Percentiles rank a stretch among this genome's conserved stretches.
Conservation (phyloP, 2,888 invertebrate species). For the Sphecodes monilicornis region DNA sequence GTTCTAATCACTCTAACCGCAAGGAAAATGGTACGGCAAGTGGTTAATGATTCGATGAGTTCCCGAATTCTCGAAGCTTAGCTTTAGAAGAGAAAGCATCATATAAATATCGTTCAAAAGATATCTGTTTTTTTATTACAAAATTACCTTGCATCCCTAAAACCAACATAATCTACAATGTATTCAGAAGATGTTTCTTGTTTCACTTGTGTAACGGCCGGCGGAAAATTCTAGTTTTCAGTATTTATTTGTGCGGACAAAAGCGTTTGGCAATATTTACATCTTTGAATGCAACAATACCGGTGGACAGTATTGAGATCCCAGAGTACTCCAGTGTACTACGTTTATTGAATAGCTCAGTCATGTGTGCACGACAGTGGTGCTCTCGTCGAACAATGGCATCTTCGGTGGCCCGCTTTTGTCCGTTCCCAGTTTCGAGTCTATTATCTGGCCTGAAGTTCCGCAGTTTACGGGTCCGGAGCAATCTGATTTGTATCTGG, state of each 20-base stretch:
- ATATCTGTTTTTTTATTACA: no score
- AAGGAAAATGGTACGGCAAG: no score
- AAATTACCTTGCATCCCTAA: no score
- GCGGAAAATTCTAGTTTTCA: neutral
- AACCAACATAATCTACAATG: no score
- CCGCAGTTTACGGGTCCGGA: conserved; percentile 1
- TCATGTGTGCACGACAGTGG: neutral
- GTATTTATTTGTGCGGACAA: neutral
- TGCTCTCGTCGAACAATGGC: conserved; percentile 23
- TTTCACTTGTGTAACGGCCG: neutral
- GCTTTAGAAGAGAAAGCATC: no score
- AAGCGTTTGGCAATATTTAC: neutral
- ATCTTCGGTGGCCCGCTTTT: conserved; percentile 11
- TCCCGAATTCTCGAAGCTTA: no score
- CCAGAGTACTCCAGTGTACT: neutral
- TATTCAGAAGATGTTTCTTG: neutral
- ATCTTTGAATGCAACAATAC: conserved; percentile 3
- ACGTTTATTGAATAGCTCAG: conserved; percentile 3
- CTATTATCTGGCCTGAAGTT: conserved; percentile 21
- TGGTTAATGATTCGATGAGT: no score
- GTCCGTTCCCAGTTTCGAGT: conserved; percentile 17
- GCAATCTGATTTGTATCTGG: conserved; percentile 1
- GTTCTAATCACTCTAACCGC: no score
- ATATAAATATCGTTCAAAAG: no score
- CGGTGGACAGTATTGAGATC: neutral